Percentiles rank a stretch among this genome's conserved stretches.
Conservation (phyloP, 2,888 invertebrate genomes). For the Nudaria mundana region DNA sequence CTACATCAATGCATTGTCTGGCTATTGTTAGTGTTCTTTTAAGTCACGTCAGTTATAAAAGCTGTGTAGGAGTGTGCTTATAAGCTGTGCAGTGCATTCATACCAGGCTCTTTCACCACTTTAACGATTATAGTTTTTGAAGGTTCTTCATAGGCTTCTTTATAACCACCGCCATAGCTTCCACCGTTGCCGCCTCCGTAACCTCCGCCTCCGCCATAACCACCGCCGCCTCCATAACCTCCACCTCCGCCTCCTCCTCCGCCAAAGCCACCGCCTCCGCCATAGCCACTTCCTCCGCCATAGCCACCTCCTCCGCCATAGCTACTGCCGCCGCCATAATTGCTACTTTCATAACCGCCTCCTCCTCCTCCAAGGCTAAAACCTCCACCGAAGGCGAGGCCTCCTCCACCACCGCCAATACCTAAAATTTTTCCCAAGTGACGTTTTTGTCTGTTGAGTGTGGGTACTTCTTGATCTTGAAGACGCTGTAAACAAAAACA, state of each 20-base stretch:
- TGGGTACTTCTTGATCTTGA: conserved; percentile 57
- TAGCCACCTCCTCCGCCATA: conserved; percentile 28
- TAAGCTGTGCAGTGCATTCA: conserved; percentile 28
- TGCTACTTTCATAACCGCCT: conserved; percentile 24
- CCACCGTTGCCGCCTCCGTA: conserved; percentile 11
- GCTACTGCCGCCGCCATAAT: conserved; percentile 16
- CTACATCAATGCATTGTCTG: no score
- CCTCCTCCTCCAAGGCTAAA: conserved; percentile 13
- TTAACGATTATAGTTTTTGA: conserved; percentile 47
- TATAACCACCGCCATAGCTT: conserved; percentile 25
- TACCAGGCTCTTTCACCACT: conserved; percentile 51
- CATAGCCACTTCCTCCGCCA: conserved; percentile 33
- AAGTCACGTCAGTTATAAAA: neutral
- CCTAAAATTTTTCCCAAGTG: conserved; percentile 43
- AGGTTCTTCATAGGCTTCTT: conserved; percentile 43
- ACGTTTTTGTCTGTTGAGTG: conserved; percentile 56
- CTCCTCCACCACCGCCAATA: conserved; percentile 16
- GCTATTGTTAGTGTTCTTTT: neutral
- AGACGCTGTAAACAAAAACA: conserved; percentile 53
- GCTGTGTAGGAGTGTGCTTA: conserved; percentile 13
- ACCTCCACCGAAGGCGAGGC: conserved; percentile 28
- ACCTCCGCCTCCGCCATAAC: conserved; percentile 1
- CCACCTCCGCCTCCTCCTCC: conserved; percentile 26
- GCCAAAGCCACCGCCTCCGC: conserved; percentile 27
- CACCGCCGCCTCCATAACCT: conserved; percentile 34